Evolutionary conservation across 1,140 invertebrate genomes (phyloP).

Genomic region (Micrasema minimum): DNA sequence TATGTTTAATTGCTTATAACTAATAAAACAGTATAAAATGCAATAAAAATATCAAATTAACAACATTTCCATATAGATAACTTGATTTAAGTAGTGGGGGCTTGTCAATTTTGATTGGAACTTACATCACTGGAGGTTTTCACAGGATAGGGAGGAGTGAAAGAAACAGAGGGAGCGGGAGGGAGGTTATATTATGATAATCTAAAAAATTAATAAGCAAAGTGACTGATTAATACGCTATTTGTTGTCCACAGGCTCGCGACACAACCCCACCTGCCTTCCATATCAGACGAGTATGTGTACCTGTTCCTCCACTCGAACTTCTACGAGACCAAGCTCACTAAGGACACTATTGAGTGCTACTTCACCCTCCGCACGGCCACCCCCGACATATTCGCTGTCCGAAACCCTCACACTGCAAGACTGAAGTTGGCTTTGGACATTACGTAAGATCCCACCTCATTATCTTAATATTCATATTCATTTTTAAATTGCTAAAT

Average conservation of each 20-base stretch:
- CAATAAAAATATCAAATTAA: too few species aligned
- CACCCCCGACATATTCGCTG: slow-evolving; percentile 66
- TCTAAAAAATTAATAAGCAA: neutral
- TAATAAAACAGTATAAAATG: too few species aligned
- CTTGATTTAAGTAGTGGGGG: too few species aligned
- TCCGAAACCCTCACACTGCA: slow-evolving; percentile 64
- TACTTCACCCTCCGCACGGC: slow-evolving; percentile 69
- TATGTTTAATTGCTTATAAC: too few species aligned
- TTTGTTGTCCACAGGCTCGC: slow-evolving; percentile 65
- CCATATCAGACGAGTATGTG: slow-evolving; percentile 69
- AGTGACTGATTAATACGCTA: neutral
- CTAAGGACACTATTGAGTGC: slow-evolving; percentile 69
- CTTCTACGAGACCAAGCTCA: slow-evolving; percentile 69
- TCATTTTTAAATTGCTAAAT: too few species aligned
- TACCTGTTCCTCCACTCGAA: slow-evolving; percentile 70
- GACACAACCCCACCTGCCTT: slow-evolving; percentile 68
- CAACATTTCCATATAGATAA: too few species aligned
- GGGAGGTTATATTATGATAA: neutral
- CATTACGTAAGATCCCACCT: slow-evolving; percentile 69
- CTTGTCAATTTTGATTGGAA: neutral
- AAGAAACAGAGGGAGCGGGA: neutral
- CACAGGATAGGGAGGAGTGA: neutral
- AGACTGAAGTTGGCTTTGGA: slow-evolving; percentile 65
- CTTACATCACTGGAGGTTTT: neutral
- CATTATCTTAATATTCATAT: too few species aligned